Evolutionary conservation across 2,797 vertebrate species (phyloP).

Genomic region (Pangasius macronema): DNA sequence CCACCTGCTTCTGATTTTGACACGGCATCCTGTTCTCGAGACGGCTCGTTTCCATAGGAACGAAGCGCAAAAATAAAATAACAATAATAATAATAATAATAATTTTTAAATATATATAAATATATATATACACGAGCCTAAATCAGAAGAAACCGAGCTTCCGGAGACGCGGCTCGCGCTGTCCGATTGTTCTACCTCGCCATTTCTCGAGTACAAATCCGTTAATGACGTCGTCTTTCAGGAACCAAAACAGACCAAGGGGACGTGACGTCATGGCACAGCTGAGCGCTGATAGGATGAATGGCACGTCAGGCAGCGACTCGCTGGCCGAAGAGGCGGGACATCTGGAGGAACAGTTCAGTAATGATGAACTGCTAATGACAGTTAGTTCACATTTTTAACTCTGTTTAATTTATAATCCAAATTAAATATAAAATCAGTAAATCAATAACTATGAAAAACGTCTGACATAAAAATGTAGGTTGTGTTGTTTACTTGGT

Average conservation of each 20-base stretch:
- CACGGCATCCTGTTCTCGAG: conserved; percentile 68
- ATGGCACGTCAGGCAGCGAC: conserved; percentile 5
- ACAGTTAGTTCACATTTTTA: background rate
- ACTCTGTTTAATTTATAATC: background rate
- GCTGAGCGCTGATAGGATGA: conserved; percentile 29
- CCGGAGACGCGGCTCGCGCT: background rate
- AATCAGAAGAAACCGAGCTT: background rate
- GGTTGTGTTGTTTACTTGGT: background rate
- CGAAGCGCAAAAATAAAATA: background rate
- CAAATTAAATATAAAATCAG: no score
- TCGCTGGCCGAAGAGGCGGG: conserved; percentile 18
- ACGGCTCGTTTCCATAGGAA: conserved; percentile 54
- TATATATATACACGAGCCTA: background rate
- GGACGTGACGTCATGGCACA: conserved; percentile 28
- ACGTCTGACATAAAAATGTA: background rate
- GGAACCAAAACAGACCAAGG: conserved; percentile 44
- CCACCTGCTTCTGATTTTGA: conserved; percentile 62
- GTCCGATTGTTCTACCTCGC: conserved; percentile 3
- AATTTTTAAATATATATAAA: background rate
- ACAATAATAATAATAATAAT: background rate
- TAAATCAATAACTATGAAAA: no score
- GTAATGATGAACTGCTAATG: background rate
- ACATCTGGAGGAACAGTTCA: background rate
- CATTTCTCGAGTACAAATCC: conserved; percentile 7
- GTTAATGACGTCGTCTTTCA: background rate